Evolutionary conservation across 2,797 vertebrate genomes (phyloP), one percentile per base, ranked within the genome.

Genomic region (Xenopus petersii): DNA sequence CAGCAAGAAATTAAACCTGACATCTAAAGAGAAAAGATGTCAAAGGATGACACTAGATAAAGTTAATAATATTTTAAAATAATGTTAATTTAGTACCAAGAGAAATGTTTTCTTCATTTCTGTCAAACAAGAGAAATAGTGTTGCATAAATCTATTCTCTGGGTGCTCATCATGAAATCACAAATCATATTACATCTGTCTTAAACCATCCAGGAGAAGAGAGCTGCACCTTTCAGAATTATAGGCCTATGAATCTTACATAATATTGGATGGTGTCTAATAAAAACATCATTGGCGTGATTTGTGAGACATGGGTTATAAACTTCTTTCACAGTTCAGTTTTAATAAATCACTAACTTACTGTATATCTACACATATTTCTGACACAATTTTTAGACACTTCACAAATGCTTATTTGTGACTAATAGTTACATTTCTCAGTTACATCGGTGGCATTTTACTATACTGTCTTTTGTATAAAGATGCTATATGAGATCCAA

Each of bases 241-340:
- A 76, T 66, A 76, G 67, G 46, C 55, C 62, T 10, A 66, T 76
- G 66, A 76, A 76, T 59, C 74, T 70, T 54, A 71, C 55, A 76
- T 60, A 64, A 65, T 71, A 70, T 59, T 65, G 59, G 12, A 76
- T 69, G 17, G 47, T 70, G 74, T 76, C 74, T 65, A 60, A 76
- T 70, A 76, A 70, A 76, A 49, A 67, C 30, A 16, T 65, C 61
- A 64, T 21, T 12, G 13, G 26, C 7, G 12, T 76, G 67, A 76
- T 76, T 76, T 76, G 74, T 76, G 62, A 60, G 33, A 42, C 16
- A 49, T 42, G n/a, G 54, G 62, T 70, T 70, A 56, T 47, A 42
- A 49, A 70, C 48, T 21, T 33, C 64, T 49, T 63, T 42, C 47
- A 63, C 47, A 17, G 42, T 63, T 21, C 54, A 70, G 59, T 48